Evolutionary conservation across 2,113 vertebrate species (phyloP), one percentile per base, ranked within the genome.

Genomic region (Opisthocomus hoazin): DNA sequence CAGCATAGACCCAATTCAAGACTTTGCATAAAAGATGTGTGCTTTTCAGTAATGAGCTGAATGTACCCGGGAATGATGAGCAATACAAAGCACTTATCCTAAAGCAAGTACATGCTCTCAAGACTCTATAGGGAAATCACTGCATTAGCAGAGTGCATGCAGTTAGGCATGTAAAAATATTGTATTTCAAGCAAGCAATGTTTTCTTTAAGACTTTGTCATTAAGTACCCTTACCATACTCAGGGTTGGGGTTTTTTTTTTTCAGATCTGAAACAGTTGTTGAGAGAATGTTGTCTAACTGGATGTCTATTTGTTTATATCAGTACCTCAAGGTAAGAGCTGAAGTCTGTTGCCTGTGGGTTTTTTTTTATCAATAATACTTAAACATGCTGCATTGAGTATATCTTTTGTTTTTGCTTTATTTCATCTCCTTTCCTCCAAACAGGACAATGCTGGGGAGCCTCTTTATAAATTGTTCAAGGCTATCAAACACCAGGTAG

Each of bases 221-320:
- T 77, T 96, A 93, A 76, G 34, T 87, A 39, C 71, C 64, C 48
- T 78, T 63, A 50, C n/a, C 54, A 45, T 90, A 83, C 41, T 64
- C 1, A 0, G 46, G 23, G 7, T 66, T 90, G 84, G 3, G n/a
- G n/a, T n/a, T 0, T 15, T 34, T 87, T 41, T 69, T 92, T 90
- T 97, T 77, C 94, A 99, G 99, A 97, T 99, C 99, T 18, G 99
- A 99, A 98, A 99, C 99, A 0, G 99, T 99, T 94, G 99, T 99
- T 94, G 99, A 99, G 96, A 98, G 99, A 96, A 99, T 99, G 99
- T 98, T 99, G 80, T 99, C 99, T 96, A 99, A 99, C 60, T 99
- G 99, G 99, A 99, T 99, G 99, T 99, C 99, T 84, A 99, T 99
- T 97, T 99, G 99, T 97, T 98, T 99, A 51, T 99, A 99, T 96